Conservation (phyloP, 2,888 invertebrate species). For the Philhelius pedissequus region DNA sequence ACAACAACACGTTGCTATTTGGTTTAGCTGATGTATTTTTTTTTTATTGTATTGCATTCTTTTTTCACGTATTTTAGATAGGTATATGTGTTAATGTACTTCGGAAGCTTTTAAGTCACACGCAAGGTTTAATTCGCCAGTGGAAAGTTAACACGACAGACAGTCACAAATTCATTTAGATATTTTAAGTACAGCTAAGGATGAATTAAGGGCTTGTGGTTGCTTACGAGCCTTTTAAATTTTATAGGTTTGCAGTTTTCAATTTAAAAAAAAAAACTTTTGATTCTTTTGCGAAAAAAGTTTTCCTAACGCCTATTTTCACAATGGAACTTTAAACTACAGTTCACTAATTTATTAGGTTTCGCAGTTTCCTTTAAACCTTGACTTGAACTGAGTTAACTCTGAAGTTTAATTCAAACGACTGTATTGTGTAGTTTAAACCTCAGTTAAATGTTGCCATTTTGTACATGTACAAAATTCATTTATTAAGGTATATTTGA, state of each 20-base stretch:
- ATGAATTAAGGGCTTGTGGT: background rate
- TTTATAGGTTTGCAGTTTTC: background rate
- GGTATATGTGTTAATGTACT: conserved; percentile 12
- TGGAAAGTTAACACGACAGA: background rate
- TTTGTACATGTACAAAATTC: too few relatives aligned
- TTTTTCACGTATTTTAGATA: background rate
- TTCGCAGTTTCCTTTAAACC: too few relatives aligned
- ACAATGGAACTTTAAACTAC: too few relatives aligned
- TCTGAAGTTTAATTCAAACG: too few relatives aligned
- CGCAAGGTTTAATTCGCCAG: background rate
- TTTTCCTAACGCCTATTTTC: too few relatives aligned
- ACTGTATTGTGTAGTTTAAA: too few relatives aligned
- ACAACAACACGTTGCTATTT: background rate
- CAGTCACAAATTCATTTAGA: background rate
- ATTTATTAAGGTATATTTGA: too few relatives aligned
- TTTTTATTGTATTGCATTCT: background rate
- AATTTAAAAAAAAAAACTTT: background rate
- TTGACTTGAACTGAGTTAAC: too few relatives aligned
- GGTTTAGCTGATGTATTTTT: background rate
- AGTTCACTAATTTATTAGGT: too few relatives aligned
- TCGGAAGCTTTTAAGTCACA: conserved; percentile 22
- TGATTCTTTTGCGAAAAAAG: background rate
- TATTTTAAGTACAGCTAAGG: background rate
- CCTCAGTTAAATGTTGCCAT: too few relatives aligned
- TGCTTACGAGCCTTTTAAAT: background rate